Percentiles rank a stretch among this genome's conserved stretches.
Evolutionary conservation across 2,113 vertebrate species (phyloP).

Genomic region (Caracal caracal): DNA sequence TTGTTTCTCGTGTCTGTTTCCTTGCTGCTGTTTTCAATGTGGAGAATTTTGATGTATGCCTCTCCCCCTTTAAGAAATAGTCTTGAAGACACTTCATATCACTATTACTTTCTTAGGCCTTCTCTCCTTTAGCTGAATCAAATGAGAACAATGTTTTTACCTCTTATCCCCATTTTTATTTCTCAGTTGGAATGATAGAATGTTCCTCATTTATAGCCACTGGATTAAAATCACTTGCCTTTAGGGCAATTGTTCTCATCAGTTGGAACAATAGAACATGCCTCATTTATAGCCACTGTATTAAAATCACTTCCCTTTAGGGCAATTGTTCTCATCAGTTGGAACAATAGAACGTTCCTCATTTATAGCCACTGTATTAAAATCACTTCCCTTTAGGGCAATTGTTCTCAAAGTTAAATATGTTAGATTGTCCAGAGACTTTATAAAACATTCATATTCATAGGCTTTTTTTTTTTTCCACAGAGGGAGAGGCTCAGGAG

Average conservation of each 20-base stretch:
- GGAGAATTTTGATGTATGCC: background rate
- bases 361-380: background rate
- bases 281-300: background rate
- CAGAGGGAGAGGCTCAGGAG: background rate
- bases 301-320: slow-evolving; percentile 17
- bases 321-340: background rate
- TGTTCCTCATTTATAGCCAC: background rate
- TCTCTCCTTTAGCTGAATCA: background rate
- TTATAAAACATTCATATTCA: background rate
- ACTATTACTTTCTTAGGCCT: background rate
- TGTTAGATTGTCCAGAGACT: background rate
- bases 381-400: background rate
- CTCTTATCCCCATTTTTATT: background rate
- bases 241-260: too few relatives aligned
- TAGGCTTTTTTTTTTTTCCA: background rate
- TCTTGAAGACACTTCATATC: background rate
- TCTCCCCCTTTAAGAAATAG: background rate
- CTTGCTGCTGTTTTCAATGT: background rate
- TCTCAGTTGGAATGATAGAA: background rate
- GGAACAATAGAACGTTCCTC: background rate
- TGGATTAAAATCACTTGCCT: background rate
- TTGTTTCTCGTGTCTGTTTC: background rate
- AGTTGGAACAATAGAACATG: background rate
- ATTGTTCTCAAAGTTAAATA: background rate
- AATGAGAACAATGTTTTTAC: background rate